These are phyloP conservation scores for Myopa tessellatipennis DNA, from an alignment of 2,888 invertebrate species.

Conservation along the genomic window DNA sequence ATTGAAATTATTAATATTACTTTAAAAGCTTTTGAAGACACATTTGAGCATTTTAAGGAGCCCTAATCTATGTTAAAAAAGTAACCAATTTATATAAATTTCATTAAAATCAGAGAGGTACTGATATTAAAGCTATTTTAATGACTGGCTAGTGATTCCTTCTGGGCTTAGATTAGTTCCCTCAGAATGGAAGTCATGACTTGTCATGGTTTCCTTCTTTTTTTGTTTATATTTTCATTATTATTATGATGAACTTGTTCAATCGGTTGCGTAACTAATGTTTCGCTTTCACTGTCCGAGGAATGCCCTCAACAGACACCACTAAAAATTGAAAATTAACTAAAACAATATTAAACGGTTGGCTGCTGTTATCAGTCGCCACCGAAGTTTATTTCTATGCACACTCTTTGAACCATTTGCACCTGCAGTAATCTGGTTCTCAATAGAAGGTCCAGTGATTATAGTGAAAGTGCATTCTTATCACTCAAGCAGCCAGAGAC, in stretches of 20 bases:
- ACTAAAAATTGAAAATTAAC: background rate
- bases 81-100: too few species aligned
- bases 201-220: background rate
- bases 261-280: background rate
- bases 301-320: background rate
- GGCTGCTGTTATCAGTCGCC: background rate
- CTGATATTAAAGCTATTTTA: too few species aligned
- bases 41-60: too few species aligned
- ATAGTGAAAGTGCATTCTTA: slow-evolving; percentile 17
- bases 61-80: too few species aligned
- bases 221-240: background rate
- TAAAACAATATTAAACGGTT: background rate
- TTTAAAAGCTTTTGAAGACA: too few species aligned
- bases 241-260: background rate
- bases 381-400: background rate
- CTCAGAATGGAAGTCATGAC: too few species aligned
- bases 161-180: too few species aligned
- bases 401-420: background rate
- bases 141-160: too few species aligned
- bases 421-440: background rate
- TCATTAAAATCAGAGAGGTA: too few species aligned
- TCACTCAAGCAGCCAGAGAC: background rate
- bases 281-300: background rate
- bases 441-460: background rate
- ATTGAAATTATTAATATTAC: too few species aligned